phyloP scores from a whole-genome alignment of 92 coral and sea anemone species.

The Scolanthus callimorphus region DNA sequence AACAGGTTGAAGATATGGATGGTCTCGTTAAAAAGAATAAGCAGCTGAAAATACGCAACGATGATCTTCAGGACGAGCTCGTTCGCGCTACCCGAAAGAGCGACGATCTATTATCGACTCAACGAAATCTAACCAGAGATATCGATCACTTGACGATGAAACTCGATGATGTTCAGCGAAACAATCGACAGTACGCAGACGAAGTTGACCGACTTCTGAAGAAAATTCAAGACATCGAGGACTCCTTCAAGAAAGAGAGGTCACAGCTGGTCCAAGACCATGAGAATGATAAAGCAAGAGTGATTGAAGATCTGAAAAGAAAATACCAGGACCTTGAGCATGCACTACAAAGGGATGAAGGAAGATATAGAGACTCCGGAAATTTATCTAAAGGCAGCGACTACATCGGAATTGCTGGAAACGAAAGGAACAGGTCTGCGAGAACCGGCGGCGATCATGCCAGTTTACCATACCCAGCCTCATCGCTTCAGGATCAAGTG shows the following conservation, averaged over 20 bases:
- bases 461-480: no score
- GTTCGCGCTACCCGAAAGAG: slow-evolving; percentile 62
- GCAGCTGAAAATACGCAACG: slow-evolving; percentile 56
- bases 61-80: slow-evolving; percentile 71
- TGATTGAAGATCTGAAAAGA: slow-evolving; percentile 56
- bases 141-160: slow-evolving; percentile 64
- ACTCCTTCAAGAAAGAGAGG: slow-evolving; percentile 66
- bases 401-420: no score
- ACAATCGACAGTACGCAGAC: slow-evolving; percentile 55
- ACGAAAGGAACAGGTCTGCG: no score
- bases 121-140: slow-evolving; percentile 62
- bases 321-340: slow-evolving; percentile 50
- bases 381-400: no score
- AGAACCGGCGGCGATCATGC: no score
- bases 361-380: slow-evolving; percentile 30
- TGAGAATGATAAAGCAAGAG: slow-evolving; percentile 61
- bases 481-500: slow-evolving; percentile 49
- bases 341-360: slow-evolving; percentile 46
- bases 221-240: slow-evolving; percentile 70
- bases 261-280: slow-evolving; percentile 24
- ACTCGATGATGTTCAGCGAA: slow-evolving; percentile 67
- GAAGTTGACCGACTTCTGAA: slow-evolving; percentile 65
- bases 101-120: slow-evolving; percentile 66
- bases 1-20: slow-evolving; percentile 62
- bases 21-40: slow-evolving; percentile 51